Base-by-base conservation (phyloP, 2,888 invertebrate species). In the Ptilodon capucinus region DNA sequence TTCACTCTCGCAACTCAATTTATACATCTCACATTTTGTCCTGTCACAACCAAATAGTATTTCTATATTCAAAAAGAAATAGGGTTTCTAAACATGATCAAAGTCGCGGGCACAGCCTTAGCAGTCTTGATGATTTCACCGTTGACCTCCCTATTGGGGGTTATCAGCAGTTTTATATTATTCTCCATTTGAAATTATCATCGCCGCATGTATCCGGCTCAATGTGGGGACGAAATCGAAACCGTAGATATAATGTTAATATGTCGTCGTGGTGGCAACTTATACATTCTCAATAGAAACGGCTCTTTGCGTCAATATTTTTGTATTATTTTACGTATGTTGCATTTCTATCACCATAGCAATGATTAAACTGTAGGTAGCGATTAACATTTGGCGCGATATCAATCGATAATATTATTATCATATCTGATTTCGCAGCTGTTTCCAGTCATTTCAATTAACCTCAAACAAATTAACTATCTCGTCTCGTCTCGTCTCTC, bases 201-300 rank as follows among this genome's bases (percentile, higher is more conserved):
- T 46, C 16, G 38, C 18, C 18, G 2, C 9, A 23, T 42, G 40
- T 47, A 45, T 55, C 48, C 55, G 59, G 44, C 13, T 51, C 35
- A 35, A 18, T 14, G 19, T 8, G 32, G 34, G 23, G 35, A 46
- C 48, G 17, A 30, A 41, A 42, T 11, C 5, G n/a, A 23, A 23
- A 23, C 7, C 5, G 9, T 23, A 8, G 7, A 23, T 1, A 9
- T 23, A 23, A 7, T 7, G 7, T 8, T 23, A 7, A 23, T 7
- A 7, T 23, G 5, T 9, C 7, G 9, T 23, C 23, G 7, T 23
- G 23, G 8, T 23, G n/a, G n/a, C n/a, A n/a, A n/a, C n/a, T n/a
- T n/a, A 21, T 1, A 21, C 1, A 21, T 21, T 21, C 21, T 21
- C 4, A 21, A 9, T 25, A 25, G 25, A 28, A 28, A n/a, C 28